These are phyloP conservation scores for Pimephales promelas DNA, from an alignment of 2,113 vertebrate species.

Conservation along the genomic window DNA sequence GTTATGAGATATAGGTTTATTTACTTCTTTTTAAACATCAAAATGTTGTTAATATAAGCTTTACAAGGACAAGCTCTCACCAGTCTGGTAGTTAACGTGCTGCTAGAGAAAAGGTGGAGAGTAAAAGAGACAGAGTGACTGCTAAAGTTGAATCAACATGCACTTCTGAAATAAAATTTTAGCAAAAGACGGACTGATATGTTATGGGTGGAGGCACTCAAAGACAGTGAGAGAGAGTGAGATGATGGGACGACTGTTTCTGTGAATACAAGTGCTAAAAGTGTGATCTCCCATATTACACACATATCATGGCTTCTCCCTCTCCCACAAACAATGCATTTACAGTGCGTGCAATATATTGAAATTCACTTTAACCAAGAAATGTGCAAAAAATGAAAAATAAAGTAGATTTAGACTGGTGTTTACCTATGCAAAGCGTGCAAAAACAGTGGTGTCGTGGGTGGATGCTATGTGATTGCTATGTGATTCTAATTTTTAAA, in stretches of 20 bases:
- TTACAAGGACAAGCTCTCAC: slow-evolving; percentile 1
- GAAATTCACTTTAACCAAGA: not conserved
- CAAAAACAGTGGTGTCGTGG: not conserved
- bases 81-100: not conserved
- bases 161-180: slow-evolving; percentile 3
- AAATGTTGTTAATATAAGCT: not conserved
- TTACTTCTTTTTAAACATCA: not conserved
- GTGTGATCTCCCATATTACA: not conserved
- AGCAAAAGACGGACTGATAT: not conserved
- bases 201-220: not conserved
- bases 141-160: not conserved
- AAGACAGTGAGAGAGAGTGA: not conserved
- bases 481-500: no score
- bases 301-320: not conserved
- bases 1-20: not conserved
- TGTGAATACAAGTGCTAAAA: not conserved
- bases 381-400: not conserved
- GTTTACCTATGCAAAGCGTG: not conserved
- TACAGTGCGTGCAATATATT: not conserved
- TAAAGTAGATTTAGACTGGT: not conserved
- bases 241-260: not conserved
- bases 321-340: not conserved
- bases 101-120: not conserved
- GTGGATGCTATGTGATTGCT: not conserved
- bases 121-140: not conserved